Evolutionary conservation across 1,140 invertebrate species (phyloP).

Genomic region (Hycleus cichorii): DNA sequence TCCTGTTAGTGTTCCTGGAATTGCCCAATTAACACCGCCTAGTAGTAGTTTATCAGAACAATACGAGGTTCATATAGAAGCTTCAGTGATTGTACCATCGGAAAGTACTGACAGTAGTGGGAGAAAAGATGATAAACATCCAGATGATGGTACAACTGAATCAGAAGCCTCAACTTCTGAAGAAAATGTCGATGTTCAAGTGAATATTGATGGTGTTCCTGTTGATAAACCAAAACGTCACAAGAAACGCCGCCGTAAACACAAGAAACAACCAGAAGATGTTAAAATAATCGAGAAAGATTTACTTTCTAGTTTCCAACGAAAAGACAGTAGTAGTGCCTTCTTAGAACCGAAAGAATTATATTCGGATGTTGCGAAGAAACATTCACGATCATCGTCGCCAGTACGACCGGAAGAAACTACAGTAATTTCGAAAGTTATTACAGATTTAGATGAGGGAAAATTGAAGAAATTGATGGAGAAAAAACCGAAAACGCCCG

Average conservation of each 20-base stretch:
- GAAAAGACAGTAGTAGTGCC: slow-evolving; percentile 17
- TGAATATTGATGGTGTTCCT: slow-evolving; percentile 27
- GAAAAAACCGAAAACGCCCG: slow-evolving; percentile 6
- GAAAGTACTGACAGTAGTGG: slow-evolving; percentile 35
- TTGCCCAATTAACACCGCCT: slow-evolving; percentile 22
- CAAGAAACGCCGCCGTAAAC: slow-evolving; percentile 12
- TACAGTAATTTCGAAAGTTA: slow-evolving; percentile 27
- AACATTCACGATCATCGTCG: slow-evolving; percentile 28
- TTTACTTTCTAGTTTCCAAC: slow-evolving; percentile 26
- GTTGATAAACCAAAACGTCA: slow-evolving; percentile 20
- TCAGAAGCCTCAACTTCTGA: slow-evolving; percentile 24
- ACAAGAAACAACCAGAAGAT: slow-evolving; percentile 17
- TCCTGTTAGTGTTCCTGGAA: slow-evolving; percentile 32
- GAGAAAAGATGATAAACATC: background rate
- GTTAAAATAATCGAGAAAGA: slow-evolving; percentile 20
- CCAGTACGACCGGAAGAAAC: slow-evolving; percentile 18
- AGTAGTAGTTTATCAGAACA: slow-evolving; percentile 45
- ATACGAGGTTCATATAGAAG: slow-evolving; percentile 54
- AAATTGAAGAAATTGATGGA: slow-evolving; percentile 21
- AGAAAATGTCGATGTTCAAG: slow-evolving; percentile 26
- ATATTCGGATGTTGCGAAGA: slow-evolving; percentile 33
- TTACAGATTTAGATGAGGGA: slow-evolving; percentile 31
- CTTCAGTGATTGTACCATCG: slow-evolving; percentile 51
- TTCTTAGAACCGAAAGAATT: slow-evolving; percentile 23
- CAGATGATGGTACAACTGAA: background rate